Evolutionary conservation across 2,113 vertebrate species (phyloP), one percentile per base, ranked within the genome.

Genomic region (Atlantisia rogersi): DNA sequence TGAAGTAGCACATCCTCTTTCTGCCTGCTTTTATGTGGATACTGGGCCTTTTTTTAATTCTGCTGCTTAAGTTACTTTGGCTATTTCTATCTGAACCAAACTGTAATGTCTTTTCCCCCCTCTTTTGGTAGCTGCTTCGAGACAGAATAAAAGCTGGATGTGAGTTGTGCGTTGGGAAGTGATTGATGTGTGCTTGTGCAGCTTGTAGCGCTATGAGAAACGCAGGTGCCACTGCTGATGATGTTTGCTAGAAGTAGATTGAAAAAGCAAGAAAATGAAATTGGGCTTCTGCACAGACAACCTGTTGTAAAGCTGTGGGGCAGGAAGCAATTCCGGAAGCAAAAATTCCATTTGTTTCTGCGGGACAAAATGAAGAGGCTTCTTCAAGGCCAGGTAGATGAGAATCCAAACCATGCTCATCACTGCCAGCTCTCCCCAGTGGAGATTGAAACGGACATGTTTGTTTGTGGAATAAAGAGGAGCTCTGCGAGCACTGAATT

Each of bases 241-340:
- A 98, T 99, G 99, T 98, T 99, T 96, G 81, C 97, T 97, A 98
- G 97, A 98, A 98, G 96, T 96, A 98, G 96, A 95, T 74, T 94
- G 89, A 97, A 98, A 98, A 98, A 97, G 96, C 95, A 97, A 94
- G 98, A 98, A 96, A 98, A 98, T 95, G 89, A 96, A 58, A 85
- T 97, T 85, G 71, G 82, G 24, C 91, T 96, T 96, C 95, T 97
- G 60, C 94, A 94, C 76, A 97, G 95, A 78, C 96, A 97, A 46
- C 95, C 98, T 75, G 93, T 98, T 86, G 96, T 97, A 95, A 98
- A 71, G 96, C 98, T 97, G 53, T 95, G 96, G 82, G 97, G 95
- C 60, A 97, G 97, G 94, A 98, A 97, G 67, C 97, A 94, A 48
- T 94, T 94, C 75, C 97, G 96, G 86, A 98, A 98, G 67, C 97